Percentiles rank a stretch among this genome's conserved stretches.
Evolutionary conservation across 30 jellyfish, hydroid and myxozoan species (phyloP).

Genomic region (Sanderia malayensis): DNA sequence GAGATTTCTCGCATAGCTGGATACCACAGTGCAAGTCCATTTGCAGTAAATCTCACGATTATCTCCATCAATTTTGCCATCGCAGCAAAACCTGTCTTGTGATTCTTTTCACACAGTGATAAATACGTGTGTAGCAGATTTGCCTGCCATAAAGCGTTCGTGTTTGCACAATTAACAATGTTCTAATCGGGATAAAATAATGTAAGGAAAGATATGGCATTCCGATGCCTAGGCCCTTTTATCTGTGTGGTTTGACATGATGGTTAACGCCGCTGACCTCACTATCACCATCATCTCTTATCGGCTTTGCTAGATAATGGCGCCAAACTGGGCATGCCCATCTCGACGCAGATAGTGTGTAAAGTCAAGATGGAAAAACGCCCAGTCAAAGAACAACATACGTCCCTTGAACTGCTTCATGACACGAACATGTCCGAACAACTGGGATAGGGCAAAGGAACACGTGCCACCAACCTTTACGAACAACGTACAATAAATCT

Average conservation of each 20-base stretch:
- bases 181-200: not conserved
- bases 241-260: too few relatives aligned
- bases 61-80: not conserved
- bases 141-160: not conserved
- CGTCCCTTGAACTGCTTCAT: too few relatives aligned
- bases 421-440: too few relatives aligned
- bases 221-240: not conserved
- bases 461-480: too few relatives aligned
- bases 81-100: not conserved
- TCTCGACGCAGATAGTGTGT: too few relatives aligned
- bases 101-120: not conserved
- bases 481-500: too few relatives aligned
- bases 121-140: not conserved
- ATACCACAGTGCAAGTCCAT: not conserved
- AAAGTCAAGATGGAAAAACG: too few relatives aligned
- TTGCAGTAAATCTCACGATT: not conserved
- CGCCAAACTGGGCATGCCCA: too few relatives aligned
- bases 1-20: not conserved
- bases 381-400: too few relatives aligned
- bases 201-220: not conserved
- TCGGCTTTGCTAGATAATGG: too few relatives aligned
- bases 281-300: too few relatives aligned
- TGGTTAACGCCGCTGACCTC: not conserved
- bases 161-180: not conserved
- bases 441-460: too few relatives aligned